Conservation (phyloP, 2,113 vertebrate species). For the Mungos mungo region DNA sequence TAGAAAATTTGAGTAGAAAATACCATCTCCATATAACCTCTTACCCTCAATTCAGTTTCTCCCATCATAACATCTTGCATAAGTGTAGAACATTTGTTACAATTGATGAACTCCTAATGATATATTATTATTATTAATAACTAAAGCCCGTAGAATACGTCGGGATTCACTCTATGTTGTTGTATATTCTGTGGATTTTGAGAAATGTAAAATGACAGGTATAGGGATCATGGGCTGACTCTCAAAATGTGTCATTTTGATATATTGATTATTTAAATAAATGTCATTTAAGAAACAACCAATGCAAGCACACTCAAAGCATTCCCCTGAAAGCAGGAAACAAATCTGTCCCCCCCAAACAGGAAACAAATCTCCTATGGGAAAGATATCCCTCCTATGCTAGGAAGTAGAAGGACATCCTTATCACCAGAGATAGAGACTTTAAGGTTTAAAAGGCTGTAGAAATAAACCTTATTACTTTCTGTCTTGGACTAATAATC, state of each 20-base stretch:
- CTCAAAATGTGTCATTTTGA: not conserved
- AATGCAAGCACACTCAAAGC: not conserved
- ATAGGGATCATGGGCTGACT: not conserved
- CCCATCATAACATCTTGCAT: not conserved
- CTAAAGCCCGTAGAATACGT: not conserved
- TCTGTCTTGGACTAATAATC: not conserved
- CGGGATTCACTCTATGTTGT: not conserved
- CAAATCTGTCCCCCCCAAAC: not conserved
- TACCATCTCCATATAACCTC: not conserved
- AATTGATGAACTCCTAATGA: not conserved
- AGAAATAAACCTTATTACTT: not conserved
- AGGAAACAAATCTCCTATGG: not conserved
- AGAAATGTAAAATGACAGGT: not conserved
- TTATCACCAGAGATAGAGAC: not conserved
- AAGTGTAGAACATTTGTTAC: not conserved
- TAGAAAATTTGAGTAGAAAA: not conserved
- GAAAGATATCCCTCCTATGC: not conserved
- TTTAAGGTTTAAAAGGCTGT: not conserved
- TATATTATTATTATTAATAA: not conserved
- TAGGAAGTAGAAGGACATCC: not conserved
- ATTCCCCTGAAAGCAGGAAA: not conserved
- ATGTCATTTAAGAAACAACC: not conserved
- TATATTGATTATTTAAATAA: not conserved
- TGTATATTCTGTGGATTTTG: not conserved
- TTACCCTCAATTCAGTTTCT: not conserved